Base-by-base conservation (phyloP, 2,113 vertebrate species). In the Plecturocebus donacophilus region DNA sequence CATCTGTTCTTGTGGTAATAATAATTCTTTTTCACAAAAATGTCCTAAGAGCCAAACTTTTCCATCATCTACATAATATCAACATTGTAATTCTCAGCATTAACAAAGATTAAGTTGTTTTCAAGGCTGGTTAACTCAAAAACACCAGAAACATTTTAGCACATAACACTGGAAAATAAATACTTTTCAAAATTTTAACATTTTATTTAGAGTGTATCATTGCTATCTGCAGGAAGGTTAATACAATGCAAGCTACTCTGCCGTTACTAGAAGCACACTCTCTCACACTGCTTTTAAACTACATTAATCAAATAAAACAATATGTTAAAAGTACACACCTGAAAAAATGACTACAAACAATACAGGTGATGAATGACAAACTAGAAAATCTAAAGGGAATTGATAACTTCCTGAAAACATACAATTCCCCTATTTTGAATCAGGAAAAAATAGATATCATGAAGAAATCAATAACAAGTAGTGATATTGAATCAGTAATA, bases 21-120 rank as follows among this genome's bases (percentile, higher is more conserved):
- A 66, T 16, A 68, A 68, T 70, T 82, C 23, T 68, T 84, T 96
- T 90, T 54, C 61, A 92, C 21, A 35, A 71, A 73, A 82, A 30
- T 87, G 27, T 93, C 3, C 45, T 45, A 90, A 90, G 27, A 95
- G 96, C 84, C 90, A 94, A 90, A 94, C 32, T 23, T 71, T 52
- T 84, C 98, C 97, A 90, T 32, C n/a, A 56, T 93, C 38, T 30
- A 79, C 13, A 56, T 85, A 95, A 84, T 86, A 77, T 90, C 56
- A 95, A 47, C 84, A 89, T 95, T 95, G 42, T 89, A 93, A 95
- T 95, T 83, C 84, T 92, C 38, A 90, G 58, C 92, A 70, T 94
- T 66, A 14, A 87, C 30, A 85, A 95, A 80, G 92, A 94, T 96
- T 96, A 97, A 96, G 56, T 94, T 98, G 96, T 80, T 96, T 96